These are phyloP conservation scores for Ptilonorhynchus violaceus DNA, from an alignment of 2,113 vertebrate species.

Conservation along the genomic window DNA sequence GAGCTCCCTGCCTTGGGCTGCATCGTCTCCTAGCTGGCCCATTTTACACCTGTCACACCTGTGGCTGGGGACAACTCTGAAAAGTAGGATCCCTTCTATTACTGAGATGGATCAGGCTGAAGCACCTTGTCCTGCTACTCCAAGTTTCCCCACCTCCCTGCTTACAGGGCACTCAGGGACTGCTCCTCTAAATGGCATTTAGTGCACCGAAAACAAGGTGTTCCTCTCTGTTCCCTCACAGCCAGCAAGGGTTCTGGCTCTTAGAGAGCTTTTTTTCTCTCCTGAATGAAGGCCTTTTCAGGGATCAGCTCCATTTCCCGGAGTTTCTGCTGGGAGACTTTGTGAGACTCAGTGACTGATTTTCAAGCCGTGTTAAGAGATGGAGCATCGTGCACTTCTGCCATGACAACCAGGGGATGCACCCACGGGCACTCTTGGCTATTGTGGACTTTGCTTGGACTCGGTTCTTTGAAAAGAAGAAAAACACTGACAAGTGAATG, in stretches of 20 bases:
- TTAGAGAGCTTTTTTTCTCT: neutral
- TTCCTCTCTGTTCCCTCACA: neutral
- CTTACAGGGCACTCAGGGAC: neutral
- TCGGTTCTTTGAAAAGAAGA: neutral
- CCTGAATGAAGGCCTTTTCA: neutral
- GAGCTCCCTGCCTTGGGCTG: neutral
- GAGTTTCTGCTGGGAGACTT: neutral
- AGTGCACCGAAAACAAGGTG: neutral
- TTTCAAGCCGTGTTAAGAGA: neutral
- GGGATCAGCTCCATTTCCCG: neutral
- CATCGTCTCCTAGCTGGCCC: neutral
- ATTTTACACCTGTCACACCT: neutral
- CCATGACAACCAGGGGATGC: neutral
- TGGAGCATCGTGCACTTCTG: rapidly evolving
- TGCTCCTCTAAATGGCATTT: neutral
- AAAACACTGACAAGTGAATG: neutral
- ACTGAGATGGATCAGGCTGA: neutral
- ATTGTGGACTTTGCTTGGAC: neutral
- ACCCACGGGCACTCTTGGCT: rapidly evolving
- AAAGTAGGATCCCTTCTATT: neutral
- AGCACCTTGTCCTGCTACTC: neutral
- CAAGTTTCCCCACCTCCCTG: neutral
- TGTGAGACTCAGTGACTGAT: neutral
- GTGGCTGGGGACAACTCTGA: neutral
- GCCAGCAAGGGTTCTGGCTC: neutral